Conservation (phyloP, 2,113 vertebrate genomes). For the Mellivora capensis region DNA sequence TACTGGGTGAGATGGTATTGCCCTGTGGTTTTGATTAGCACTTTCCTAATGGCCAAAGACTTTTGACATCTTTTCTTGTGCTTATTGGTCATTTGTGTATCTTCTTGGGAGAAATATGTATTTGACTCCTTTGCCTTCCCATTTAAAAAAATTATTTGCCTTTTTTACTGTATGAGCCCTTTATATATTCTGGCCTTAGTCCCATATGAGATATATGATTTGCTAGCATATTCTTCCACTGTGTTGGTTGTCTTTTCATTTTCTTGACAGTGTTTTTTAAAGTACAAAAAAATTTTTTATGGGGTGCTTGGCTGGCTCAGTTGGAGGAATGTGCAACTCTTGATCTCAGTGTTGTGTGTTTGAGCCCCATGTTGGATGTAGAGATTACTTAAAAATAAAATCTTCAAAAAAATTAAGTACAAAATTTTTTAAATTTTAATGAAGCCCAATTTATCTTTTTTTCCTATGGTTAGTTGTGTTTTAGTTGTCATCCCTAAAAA, state of each 20-base stretch:
- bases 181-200: neutral
- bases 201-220: neutral
- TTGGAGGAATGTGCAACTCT: neutral
- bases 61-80: neutral
- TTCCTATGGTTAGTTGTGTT: neutral
- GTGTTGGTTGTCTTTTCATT: neutral
- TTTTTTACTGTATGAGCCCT: neutral
- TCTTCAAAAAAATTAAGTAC: neutral
- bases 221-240: neutral
- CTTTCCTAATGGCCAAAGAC: neutral
- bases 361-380: neutral
- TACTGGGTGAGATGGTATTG: neutral
- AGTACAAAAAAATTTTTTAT: neutral
- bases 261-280: neutral
- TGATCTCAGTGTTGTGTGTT: neutral
- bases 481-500: neutral
- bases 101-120: neutral
- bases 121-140: neutral
- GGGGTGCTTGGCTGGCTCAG: neutral
- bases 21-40: neutral
- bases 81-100: neutral
- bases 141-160: neutral
- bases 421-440: neutral
- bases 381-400: neutral
- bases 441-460: neutral